These are phyloP conservation scores for Sminthopsis crassicaudata DNA, from an alignment of 2,113 vertebrate species.

Conservation along the genomic window DNA sequence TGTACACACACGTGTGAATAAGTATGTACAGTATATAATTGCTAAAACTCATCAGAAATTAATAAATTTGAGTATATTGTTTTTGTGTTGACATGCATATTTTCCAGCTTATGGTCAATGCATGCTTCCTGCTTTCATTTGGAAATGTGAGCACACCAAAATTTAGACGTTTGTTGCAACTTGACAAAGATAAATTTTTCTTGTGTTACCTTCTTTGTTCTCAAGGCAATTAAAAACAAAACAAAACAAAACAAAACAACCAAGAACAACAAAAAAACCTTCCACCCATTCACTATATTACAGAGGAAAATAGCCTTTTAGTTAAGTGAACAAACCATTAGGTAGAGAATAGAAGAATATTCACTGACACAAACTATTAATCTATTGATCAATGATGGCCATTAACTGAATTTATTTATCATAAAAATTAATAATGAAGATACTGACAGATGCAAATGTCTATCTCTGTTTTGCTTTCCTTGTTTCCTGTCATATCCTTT, in stretches of 20 bases:
- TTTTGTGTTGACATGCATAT: neutral
- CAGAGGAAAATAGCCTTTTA: neutral
- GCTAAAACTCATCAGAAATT: neutral
- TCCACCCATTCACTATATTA: neutral
- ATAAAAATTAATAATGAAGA: neutral
- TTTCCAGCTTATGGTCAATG: neutral
- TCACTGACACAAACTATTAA: neutral
- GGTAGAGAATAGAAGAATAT: neutral
- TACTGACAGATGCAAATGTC: neutral
- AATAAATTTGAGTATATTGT: neutral
- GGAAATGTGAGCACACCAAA: neutral
- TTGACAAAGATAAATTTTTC: conserved; percentile 1
- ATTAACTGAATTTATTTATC: neutral
- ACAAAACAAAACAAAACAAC: neutral
- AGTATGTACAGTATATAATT: neutral
- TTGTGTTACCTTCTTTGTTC: neutral
- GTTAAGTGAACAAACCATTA: neutral
- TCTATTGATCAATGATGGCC: neutral
- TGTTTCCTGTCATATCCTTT: neutral
- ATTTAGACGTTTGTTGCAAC: neutral
- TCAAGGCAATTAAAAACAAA: neutral
- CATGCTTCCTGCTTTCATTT: neutral
- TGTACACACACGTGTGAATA: neutral
- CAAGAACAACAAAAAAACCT: neutral
- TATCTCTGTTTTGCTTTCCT: neutral